These are phyloP conservation scores for Meriones psammophilus DNA, from an alignment of 2,797 vertebrate genomes.

Conservation along the genomic window DNA sequence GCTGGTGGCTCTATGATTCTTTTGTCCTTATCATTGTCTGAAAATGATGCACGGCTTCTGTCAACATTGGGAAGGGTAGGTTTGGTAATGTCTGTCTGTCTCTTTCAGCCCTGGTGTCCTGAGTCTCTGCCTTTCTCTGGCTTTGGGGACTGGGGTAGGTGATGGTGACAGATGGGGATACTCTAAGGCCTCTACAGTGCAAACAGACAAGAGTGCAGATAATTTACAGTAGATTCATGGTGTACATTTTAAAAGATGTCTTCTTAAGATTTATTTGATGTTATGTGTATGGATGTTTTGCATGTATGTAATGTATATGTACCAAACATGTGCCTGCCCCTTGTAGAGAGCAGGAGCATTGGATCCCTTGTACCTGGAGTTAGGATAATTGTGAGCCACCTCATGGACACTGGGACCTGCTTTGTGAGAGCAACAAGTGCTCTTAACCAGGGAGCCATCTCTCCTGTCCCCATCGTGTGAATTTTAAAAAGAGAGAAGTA, in stretches of 20 bases:
- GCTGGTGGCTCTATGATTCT: not conserved
- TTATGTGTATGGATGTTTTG: not conserved
- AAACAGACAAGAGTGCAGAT: not conserved
- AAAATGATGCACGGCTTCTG: not conserved
- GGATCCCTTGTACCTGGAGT: not conserved
- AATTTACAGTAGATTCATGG: not conserved
- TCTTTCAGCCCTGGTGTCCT: fast-evolving
- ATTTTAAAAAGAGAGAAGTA: not conserved
- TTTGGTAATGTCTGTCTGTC: too few relatives aligned
- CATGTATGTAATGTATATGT: not conserved
- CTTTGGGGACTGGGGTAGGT: not conserved
- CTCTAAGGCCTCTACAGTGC: not conserved
- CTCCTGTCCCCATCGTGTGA: not conserved
- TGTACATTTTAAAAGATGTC: not conserved
- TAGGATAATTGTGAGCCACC: not conserved
- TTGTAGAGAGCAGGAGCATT: not conserved
- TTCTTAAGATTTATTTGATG: not conserved
- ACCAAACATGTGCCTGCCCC: not conserved
- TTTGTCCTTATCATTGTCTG: constrained; percentile 29
- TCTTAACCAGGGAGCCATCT: not conserved
- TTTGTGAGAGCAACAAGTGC: not conserved
- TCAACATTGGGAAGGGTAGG: not conserved
- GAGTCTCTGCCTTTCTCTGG: too few relatives aligned
- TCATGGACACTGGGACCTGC: not conserved
- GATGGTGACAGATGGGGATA: fast-evolving